phyloP scores from a whole-genome alignment of 2,113 vertebrate species.

The Ancistrus triradiatus region DNA sequence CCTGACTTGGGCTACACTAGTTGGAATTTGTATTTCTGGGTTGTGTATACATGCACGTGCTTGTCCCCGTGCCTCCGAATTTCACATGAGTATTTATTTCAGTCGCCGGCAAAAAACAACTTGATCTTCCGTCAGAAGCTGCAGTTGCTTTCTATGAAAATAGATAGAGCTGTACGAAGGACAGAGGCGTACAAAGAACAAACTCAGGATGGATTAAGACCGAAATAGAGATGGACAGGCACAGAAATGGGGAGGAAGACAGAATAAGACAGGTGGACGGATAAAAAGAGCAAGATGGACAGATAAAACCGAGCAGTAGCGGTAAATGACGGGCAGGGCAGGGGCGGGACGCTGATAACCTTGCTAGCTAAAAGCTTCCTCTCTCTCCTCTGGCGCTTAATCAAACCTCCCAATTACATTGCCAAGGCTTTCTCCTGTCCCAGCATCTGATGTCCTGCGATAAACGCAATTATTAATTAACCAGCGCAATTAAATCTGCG shows the following conservation, averaged over 20 bases:
- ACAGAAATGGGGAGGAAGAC: slow-evolving; percentile 19
- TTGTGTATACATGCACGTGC: background rate
- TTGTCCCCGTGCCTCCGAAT: too few relatives aligned
- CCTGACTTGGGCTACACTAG: slow-evolving; percentile 7
- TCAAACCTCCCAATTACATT: slow-evolving; percentile 72
- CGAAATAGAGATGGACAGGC: slow-evolving; percentile 1
- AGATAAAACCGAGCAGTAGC: slow-evolving; percentile 36
- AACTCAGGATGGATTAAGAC: slow-evolving; percentile 16
- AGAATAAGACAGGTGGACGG: slow-evolving; percentile 27
- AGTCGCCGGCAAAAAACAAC: too few relatives aligned
- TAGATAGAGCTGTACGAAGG: slow-evolving; percentile 24
- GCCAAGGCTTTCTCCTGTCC: slow-evolving; percentile 53
- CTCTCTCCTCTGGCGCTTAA: slow-evolving; percentile 64
- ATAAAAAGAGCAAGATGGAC: slow-evolving; percentile 14
- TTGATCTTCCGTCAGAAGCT: too few relatives aligned
- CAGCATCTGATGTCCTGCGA: slow-evolving; percentile 64
- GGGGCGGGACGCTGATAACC: slow-evolving; percentile 68
- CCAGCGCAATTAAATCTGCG: slow-evolving; percentile 70
- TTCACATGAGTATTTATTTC: too few relatives aligned
- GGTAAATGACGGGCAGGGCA: slow-evolving; percentile 64
- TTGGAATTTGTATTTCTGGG: background rate
- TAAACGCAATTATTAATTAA: slow-evolving; percentile 78
- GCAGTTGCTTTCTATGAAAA: background rate
- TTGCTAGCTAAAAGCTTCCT: slow-evolving; percentile 70
- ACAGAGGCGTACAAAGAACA: slow-evolving; percentile 8